Evolutionary conservation across 2,888 invertebrate species (phyloP).

Genomic region (Liodrosophila aerea): DNA sequence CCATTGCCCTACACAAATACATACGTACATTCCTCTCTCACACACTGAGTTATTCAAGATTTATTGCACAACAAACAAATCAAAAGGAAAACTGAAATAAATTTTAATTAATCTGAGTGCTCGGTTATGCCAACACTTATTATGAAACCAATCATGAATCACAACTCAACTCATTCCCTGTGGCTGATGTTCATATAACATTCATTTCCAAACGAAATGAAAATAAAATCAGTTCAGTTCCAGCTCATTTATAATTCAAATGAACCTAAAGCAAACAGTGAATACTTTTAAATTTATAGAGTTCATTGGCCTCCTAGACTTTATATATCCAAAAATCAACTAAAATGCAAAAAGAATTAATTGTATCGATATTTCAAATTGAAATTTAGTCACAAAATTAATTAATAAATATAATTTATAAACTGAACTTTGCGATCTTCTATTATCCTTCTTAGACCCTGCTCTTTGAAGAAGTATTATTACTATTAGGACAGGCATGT

Average conservation of each 20-base stretch:
- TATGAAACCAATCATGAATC: slow-evolving; percentile 1
- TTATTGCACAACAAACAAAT: slow-evolving; percentile 32
- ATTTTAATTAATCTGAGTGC: slow-evolving; percentile 54
- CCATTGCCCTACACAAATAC: not conserved
- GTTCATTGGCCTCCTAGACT: too few relatives aligned
- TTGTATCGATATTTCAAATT: too few relatives aligned
- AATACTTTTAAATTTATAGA: too few relatives aligned
- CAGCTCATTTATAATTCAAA: not conserved
- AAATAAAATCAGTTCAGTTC: too few relatives aligned
- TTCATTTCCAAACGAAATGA: not conserved
- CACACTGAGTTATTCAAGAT: slow-evolving; percentile 7
- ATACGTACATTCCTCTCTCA: slow-evolving; percentile 3
- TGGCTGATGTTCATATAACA: not conserved
- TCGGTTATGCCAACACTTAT: not conserved
- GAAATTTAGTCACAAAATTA: too few relatives aligned
- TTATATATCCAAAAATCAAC: too few relatives aligned
- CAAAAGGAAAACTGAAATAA: slow-evolving; percentile 6
- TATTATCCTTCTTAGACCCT: too few relatives aligned
- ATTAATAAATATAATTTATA: too few relatives aligned
- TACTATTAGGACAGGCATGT: too few relatives aligned
- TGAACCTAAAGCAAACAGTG: not conserved
- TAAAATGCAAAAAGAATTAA: too few relatives aligned
- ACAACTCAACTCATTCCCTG: not conserved
- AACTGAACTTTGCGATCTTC: too few relatives aligned
- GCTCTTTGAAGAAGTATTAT: too few relatives aligned